These are phyloP conservation scores for Takifugu rubripes DNA, from an alignment of 2,797 vertebrate species.

Conservation along the genomic window DNA sequence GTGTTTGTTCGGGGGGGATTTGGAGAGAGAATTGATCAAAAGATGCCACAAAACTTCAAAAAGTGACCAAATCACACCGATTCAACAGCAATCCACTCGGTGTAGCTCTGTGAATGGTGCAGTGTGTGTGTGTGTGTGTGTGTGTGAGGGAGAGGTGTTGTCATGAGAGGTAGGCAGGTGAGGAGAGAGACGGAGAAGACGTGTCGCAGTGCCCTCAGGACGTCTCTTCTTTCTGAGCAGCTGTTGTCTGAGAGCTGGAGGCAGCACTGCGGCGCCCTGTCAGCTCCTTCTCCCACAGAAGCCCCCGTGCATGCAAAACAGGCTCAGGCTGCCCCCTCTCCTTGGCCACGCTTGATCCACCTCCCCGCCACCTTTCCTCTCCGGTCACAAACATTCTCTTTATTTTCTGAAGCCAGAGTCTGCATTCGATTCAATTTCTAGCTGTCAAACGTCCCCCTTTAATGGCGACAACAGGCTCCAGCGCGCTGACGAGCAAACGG, in stretches of 20 bases:
- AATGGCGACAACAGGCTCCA: slow-evolving; percentile 31
- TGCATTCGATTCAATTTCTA: slow-evolving; percentile 63
- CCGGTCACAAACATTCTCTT: slow-evolving; percentile 30
- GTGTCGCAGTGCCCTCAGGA: slow-evolving; percentile 72
- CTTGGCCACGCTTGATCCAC: slow-evolving; percentile 49
- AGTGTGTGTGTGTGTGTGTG: slow-evolving; percentile 5
- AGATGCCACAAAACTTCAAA: slow-evolving; percentile 8
- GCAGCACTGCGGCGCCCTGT: slow-evolving; percentile 75
- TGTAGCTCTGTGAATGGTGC: slow-evolving; percentile 3
- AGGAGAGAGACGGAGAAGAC: slow-evolving; percentile 55
- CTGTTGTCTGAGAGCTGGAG: slow-evolving; percentile 77
- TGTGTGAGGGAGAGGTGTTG: slow-evolving; percentile 17
- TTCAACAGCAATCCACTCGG: neutral
- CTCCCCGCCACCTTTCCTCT: slow-evolving; percentile 5
- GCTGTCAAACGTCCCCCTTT: slow-evolving; percentile 35
- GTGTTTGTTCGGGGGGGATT: no score
- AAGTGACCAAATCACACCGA: slow-evolving; percentile 23
- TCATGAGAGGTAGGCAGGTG: slow-evolving; percentile 61
- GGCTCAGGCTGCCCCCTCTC: slow-evolving; percentile 62
- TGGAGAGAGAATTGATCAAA: slow-evolving; percentile 18
- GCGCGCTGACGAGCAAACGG: slow-evolving; percentile 21
- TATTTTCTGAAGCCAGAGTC: slow-evolving; percentile 27
- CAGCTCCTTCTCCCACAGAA: slow-evolving; percentile 65
- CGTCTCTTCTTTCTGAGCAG: slow-evolving; percentile 69
- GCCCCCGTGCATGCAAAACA: slow-evolving; percentile 73